Base-by-base conservation (phyloP, 2,113 vertebrate species). In the Callithrix jacchus region DNA sequence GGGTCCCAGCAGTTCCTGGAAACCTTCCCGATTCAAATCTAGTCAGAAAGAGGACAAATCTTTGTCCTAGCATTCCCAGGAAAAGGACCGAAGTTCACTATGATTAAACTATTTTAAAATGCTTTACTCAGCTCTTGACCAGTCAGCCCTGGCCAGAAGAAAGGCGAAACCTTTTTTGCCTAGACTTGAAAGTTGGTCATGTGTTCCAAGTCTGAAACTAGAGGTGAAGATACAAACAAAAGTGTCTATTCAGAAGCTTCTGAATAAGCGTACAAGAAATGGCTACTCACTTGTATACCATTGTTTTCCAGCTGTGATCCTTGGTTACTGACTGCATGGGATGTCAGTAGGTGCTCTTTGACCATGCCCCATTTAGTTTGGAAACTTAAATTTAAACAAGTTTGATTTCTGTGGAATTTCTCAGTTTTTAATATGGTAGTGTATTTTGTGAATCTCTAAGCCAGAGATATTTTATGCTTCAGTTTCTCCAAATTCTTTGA, bases 11-110 rank as follows among this genome's bases (percentile, higher is more conserved):
- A 91, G 30, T 96, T 94, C 54, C 66, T 94, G 52, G 71, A 96
- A 86, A 91, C 66, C 77, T 91, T 96, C 52, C 89, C 93, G 82
- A 82, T 92, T 87, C 37, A 79, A 20, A 89, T 84, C 79, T 96
- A 83, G 45, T 88, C 84, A 42, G n/a, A 86, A 96, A 84, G 49
- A 93, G 54, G 42, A 80, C 89, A 84, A 70, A 2, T 90, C n/a
- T 86, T 87, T 96, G 70, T 94, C 85, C 61, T 8, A 37, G 21
- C 79, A 96, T 88, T 94, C 81, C 73, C 45, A 87, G 61, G 77
- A 80, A 96, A 80, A 91, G 45, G 14, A 32, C 17, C 35, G 17
- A 52, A 47, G 76, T 79, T 79, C 30, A 79, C 47, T 79, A 35
- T 77, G 74, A 77, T 77, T 49, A 47, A 52, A 79, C 76, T 49